phyloP scores from a whole-genome alignment of 1,140 invertebrate genomes.

The Piezodorus guildinii region DNA sequence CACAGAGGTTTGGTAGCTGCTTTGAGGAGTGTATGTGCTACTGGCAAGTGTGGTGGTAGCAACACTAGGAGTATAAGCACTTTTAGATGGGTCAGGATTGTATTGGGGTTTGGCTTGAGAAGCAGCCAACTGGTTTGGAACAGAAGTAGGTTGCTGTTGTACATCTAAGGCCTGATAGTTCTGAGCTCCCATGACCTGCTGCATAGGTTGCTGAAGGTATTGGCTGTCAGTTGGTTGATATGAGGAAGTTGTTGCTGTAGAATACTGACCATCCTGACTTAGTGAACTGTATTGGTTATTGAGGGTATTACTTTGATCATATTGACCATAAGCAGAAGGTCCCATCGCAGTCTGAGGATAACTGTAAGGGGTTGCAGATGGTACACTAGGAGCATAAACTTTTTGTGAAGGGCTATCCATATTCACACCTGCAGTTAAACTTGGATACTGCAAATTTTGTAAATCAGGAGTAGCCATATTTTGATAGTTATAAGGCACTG shows the following conservation, averaged over 20 bases:
- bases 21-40: neutral
- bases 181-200: neutral
- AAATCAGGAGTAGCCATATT: neutral
- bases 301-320: neutral
- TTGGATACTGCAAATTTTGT: slow-evolving; percentile 12
- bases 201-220: neutral
- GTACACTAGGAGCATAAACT: neutral
- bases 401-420: neutral
- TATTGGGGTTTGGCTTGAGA: neutral
- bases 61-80: neutral
- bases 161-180: neutral
- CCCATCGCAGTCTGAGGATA: neutral
- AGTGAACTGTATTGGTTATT: neutral
- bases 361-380: neutral
- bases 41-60: neutral
- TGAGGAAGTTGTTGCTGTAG: neutral
- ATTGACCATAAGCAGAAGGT: neutral
- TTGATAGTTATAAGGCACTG: neutral
- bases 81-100: too few relatives aligned
- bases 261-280: slow-evolving; percentile 30
- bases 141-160: neutral
- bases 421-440: neutral
- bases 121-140: neutral
- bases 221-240: too few relatives aligned
- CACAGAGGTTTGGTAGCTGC: neutral